Evolutionary conservation across 2,797 vertebrate species (phyloP).

Genomic region (Carcharodon carcharias): DNA sequence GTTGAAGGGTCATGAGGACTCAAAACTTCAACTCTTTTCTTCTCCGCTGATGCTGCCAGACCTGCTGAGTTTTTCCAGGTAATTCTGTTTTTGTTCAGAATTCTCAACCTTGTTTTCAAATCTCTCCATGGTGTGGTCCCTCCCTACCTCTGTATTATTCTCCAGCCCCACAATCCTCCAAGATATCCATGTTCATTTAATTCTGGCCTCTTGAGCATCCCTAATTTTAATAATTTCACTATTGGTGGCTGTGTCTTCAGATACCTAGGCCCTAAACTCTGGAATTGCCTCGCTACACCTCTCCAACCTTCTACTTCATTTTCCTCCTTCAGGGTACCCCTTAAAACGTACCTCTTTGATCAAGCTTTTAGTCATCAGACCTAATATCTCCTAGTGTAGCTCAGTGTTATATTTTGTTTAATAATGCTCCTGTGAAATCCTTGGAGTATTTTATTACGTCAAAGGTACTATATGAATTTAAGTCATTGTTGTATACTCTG

Average conservation of each 20-base stretch:
- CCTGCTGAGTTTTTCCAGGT: too few species aligned
- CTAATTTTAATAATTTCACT: not conserved
- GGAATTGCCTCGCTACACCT: not conserved
- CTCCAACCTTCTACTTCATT: not conserved
- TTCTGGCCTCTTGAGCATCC: too few species aligned
- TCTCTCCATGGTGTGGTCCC: too few species aligned
- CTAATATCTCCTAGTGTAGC: not conserved
- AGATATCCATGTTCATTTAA: not conserved
- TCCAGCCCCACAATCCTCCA: not conserved
- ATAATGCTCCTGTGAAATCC: not conserved
- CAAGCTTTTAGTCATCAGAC: not conserved
- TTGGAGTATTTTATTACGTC: not conserved
- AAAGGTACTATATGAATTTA: not conserved
- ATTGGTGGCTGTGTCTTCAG: not conserved
- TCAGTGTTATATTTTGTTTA: not conserved
- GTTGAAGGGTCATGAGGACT: too few species aligned
- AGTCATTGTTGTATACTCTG: not conserved
- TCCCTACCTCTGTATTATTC: too few species aligned
- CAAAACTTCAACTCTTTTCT: too few species aligned
- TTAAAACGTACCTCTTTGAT: not conserved
- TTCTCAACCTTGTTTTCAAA: too few species aligned
- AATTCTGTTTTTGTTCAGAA: too few species aligned
- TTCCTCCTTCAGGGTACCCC: not conserved
- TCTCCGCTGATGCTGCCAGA: too few species aligned
- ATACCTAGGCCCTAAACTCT: not conserved